Evolutionary conservation across 1,140 invertebrate species (phyloP), one percentile per base, ranked within the genome.

Genomic region (Trichogramma pretiosum): DNA sequence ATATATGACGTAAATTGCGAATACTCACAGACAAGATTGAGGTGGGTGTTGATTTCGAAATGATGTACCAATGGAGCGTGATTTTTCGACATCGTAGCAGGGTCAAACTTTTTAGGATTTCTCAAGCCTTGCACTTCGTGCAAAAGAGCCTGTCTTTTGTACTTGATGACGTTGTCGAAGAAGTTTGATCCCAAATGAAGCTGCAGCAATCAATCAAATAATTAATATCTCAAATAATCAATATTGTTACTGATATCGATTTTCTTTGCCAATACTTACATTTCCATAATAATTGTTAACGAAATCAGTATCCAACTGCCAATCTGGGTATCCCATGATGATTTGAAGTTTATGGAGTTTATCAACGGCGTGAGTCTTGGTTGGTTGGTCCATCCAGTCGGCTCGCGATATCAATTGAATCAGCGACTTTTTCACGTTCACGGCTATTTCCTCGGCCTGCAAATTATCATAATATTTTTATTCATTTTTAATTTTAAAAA

Each of bases 91-190:
- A 50, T 50, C 1, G 48, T 50, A 10, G 8, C 8, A 1, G 48
- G 42, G 26, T 50, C 42, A 14, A 19, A 50, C 2, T 1, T 24
- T 7, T 19, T 41, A 2, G 42, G 42, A 40, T 45, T 22, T 17
- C 33, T 39, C 22, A 50, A 26, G 14, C 48, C 48, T 8, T 32
- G 36, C 5, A 50, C 9, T 16, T 50, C 42, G 17, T 34, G 28
- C 11, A 41, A 17, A 22, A 50, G 22, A 16, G 32, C 1, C n/a
- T 21, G 37, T 11, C 30, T 50, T 23, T 40, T 50, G 22, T 45
- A 50, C 30, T 45, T 45, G n/a, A 50, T 34, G 26, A 50, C 30
- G 5, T 50, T 50, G 8, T 50, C 48, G 19, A 50, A 50, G 18
- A 45, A 50, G 26, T 50, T 50, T 8, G 42, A 39, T 17, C 30